Evolutionary conservation across 2,888 invertebrate species (phyloP).

Genomic region (Oligia fasciuncula): DNA sequence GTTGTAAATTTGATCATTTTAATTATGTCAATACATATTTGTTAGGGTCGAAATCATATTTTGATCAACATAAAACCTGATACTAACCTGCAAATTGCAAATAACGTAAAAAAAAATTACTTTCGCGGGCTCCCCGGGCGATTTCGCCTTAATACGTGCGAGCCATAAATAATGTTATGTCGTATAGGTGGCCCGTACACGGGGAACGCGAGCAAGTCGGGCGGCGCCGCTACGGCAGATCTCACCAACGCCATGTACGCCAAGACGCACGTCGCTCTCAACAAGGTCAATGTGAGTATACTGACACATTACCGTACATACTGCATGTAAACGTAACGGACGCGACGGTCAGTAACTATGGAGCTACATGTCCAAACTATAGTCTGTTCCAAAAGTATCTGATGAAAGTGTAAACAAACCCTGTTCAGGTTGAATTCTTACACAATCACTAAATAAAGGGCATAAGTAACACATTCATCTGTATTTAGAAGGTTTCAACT

Average conservation of each 20-base stretch:
- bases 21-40: not conserved
- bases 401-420: not conserved
- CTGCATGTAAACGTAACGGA: not conserved
- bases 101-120: not conserved
- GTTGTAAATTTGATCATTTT: not conserved
- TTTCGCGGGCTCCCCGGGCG: not conserved
- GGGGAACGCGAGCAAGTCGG: slow-evolving; percentile 76
- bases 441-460: no score
- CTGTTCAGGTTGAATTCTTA: not conserved
- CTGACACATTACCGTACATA: not conserved
- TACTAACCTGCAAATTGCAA: not conserved
- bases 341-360: not conserved
- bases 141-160: not conserved
- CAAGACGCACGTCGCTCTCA: slow-evolving; percentile 96
- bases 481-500: not conserved
- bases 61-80: not conserved
- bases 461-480: not conserved
- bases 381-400: not conserved
- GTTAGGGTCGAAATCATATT: not conserved
- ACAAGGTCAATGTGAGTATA: slow-evolving; percentile 96
- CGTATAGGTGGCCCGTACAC: slow-evolving; percentile 75
- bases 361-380: not conserved
- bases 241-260: slow-evolving; percentile 95
- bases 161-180: not conserved
- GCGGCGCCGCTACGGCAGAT: slow-evolving; percentile 91